phyloP scores from a whole-genome alignment of 2,797 vertebrate genomes.

The Channallabes apus region DNA sequence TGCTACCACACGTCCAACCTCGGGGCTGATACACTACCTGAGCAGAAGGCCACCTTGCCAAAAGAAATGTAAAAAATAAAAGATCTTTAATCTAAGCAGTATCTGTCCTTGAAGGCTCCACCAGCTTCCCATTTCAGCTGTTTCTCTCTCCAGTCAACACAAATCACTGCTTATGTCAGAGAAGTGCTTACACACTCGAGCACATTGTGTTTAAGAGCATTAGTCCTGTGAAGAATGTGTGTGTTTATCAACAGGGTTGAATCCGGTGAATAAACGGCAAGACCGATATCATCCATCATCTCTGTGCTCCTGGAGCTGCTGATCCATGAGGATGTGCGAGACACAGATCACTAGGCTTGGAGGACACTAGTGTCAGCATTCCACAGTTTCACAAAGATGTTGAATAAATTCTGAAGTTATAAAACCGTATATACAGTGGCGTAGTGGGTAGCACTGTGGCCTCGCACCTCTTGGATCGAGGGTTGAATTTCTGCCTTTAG shows the following conservation, averaged over 20 bases:
- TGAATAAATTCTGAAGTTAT: too few relatives aligned
- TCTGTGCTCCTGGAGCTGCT: background rate
- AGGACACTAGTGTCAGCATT: background rate
- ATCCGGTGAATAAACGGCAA: background rate
- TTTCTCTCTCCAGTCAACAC: background rate
- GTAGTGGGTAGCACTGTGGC: too few relatives aligned
- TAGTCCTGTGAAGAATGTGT: background rate
- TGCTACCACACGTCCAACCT: background rate
- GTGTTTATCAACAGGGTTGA: background rate
- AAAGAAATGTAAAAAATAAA: background rate
- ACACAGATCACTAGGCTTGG: slow-evolving; percentile 19
- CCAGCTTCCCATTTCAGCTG: background rate
- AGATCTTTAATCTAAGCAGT: background rate
- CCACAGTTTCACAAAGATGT: too few relatives aligned
- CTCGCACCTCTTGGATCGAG: too few relatives aligned
- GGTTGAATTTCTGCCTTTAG: too few relatives aligned
- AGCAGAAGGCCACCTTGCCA: background rate
- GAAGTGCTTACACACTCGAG: background rate
- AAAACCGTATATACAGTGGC: too few relatives aligned
- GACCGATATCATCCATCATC: slow-evolving; percentile 3
- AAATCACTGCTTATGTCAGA: background rate
- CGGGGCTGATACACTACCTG: background rate
- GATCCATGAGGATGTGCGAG: background rate
- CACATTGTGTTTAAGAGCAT: background rate
- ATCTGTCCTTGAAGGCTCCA: background rate